Evolutionary conservation across 2,113 vertebrate genomes (phyloP).

Genomic region (Noturus placidus): DNA sequence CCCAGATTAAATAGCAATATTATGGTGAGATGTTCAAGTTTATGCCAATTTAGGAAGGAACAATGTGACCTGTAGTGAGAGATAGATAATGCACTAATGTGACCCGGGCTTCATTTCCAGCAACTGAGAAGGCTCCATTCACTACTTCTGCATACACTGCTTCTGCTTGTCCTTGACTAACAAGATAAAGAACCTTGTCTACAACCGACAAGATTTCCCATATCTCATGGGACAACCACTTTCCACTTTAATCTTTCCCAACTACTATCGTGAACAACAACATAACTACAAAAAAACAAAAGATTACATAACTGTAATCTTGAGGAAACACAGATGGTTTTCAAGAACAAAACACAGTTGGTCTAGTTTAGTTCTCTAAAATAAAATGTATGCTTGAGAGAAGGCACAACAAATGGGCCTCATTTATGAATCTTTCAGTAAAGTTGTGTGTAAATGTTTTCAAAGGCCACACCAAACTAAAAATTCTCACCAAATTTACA

Average conservation of each 20-base stretch:
- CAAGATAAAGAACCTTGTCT: conserved; percentile 18
- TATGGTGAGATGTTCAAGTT: background rate
- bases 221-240: background rate
- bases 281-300: background rate
- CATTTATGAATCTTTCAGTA: background rate
- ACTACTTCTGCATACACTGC: too few relatives aligned
- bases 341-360: background rate
- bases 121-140: background rate
- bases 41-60: background rate
- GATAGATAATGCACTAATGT: background rate
- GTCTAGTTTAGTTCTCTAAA: background rate
- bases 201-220: background rate
- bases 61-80: background rate
- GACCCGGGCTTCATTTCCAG: background rate
- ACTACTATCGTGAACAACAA: background rate
- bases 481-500: background rate
- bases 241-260: background rate
- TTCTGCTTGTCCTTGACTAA: background rate
- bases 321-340: background rate
- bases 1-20: background rate
- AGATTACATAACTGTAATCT: background rate
- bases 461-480: background rate
- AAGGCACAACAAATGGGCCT: background rate
- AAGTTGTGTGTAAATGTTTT: background rate
- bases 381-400: background rate